phyloP scores from a whole-genome alignment of 2,797 vertebrate genomes.

The Peromyscus aztecus region DNA sequence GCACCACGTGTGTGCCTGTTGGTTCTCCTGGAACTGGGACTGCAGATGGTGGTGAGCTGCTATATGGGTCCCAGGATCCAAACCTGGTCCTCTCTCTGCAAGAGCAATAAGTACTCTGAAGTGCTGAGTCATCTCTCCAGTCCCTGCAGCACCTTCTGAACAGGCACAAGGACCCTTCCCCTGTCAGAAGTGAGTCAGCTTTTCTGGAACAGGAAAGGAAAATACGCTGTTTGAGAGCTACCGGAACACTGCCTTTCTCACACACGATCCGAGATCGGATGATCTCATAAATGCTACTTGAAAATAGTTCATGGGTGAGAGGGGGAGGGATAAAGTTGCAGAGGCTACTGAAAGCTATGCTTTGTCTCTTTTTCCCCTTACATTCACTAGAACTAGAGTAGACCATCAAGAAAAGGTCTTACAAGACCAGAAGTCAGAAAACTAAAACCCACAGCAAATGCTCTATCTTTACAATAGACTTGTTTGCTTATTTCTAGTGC shows the following conservation, averaged over 20 bases:
- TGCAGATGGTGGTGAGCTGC: neutral
- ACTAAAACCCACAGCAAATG: conserved; percentile 13
- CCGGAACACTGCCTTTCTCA: neutral
- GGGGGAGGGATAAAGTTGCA: too few relatives aligned
- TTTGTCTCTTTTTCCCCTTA: neutral
- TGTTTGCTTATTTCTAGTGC: neutral
- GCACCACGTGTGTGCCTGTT: too few relatives aligned
- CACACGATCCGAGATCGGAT: neutral
- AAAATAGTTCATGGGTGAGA: neutral
- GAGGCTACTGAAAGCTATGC: neutral
- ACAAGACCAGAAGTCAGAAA: neutral
- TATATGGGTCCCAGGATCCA: neutral
- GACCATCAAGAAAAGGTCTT: conserved; percentile 6
- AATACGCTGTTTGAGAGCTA: neutral
- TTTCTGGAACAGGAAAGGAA: neutral
- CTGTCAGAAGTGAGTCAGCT: conserved; percentile 19
- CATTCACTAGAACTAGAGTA: neutral
- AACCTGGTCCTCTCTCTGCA: neutral
- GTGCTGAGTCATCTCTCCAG: neutral
- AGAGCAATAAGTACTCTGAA: neutral
- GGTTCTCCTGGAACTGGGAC: neutral
- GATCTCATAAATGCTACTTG: neutral
- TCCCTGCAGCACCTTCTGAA: neutral
- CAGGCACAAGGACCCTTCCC: neutral
- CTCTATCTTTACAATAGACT: neutral